Conservation (phyloP, 2,113 vertebrate genomes). For the Neolamprologus devosi region DNA sequence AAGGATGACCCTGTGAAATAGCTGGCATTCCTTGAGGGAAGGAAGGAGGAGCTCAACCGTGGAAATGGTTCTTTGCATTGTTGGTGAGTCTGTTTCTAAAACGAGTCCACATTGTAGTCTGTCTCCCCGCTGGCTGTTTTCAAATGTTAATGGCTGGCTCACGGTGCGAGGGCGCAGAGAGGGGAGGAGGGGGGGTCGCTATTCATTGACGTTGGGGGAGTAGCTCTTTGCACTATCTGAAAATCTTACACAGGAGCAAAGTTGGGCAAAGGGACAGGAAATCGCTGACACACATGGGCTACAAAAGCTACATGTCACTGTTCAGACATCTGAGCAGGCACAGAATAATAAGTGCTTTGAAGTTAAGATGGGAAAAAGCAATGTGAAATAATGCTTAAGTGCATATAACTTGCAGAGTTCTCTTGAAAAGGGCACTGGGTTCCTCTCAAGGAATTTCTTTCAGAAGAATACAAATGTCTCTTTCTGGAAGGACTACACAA, state of each 20-base stretch:
- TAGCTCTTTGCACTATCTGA: neutral
- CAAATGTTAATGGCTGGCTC: constrained; percentile 43
- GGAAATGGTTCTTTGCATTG: constrained; percentile 33
- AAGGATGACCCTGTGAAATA: constrained; percentile 41
- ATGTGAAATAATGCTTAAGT: neutral
- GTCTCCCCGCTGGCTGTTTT: constrained; percentile 23
- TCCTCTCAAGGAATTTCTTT: constrained; percentile 11
- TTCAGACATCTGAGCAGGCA: neutral
- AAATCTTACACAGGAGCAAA: neutral
- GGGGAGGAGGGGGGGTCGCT: neutral
- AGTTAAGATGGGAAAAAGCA: neutral
- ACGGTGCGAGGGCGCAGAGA: neutral
- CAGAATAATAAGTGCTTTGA: neutral
- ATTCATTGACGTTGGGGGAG: constrained; percentile 18
- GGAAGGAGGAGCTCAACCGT: constrained; percentile 17
- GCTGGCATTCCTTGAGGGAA: constrained; percentile 19
- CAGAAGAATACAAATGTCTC: constrained; percentile 23
- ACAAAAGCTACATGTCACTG: neutral
- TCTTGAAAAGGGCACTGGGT: neutral
- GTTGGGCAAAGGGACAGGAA: neutral
- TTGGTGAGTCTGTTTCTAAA: neutral
- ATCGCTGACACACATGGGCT: neutral
- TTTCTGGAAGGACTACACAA: neutral
- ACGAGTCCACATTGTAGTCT: constrained; percentile 15
- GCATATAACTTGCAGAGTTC: neutral